Evolutionary conservation across 2,888 invertebrate species (phyloP).

Genomic region (Petrolisthes cinctipes): DNA sequence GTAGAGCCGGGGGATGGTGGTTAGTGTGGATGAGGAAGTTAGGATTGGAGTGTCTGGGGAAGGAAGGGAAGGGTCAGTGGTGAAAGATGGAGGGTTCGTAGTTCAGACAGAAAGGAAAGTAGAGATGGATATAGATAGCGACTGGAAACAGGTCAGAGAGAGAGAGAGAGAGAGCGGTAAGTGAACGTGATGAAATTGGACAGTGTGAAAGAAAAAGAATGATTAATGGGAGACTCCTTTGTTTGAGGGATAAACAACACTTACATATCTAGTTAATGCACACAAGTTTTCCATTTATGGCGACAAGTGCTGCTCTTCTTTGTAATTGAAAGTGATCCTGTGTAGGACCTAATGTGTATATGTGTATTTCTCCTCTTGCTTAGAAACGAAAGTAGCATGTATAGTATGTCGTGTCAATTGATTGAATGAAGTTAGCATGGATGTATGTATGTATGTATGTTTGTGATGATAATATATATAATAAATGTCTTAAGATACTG

Average conservation of each 20-base stretch:
- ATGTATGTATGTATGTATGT: not conserved
- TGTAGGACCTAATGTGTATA: not conserved
- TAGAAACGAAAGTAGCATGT: no score
- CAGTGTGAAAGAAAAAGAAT: not conserved
- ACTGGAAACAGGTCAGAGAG: not conserved
- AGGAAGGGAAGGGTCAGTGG: not conserved
- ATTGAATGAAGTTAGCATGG: no score
- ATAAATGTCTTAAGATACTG: no score
- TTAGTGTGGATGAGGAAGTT: not conserved
- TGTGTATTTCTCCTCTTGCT: not conserved
- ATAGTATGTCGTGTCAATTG: no score
- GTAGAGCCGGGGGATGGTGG: not conserved
- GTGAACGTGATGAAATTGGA: not conserved
- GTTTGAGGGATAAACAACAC: not conserved
- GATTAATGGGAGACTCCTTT: not conserved
- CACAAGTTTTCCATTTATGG: not conserved
- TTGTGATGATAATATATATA: no score
- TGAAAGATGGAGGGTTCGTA: not conserved
- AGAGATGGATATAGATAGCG: conserved; percentile 8
- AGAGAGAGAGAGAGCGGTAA: conserved; percentile 32
- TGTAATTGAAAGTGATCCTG: not conserved
- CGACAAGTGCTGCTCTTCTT: not conserved
- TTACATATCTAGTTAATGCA: conserved; percentile 27
- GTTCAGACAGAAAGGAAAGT: not conserved
- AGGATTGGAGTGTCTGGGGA: not conserved